Percentiles rank a stretch among this genome's conserved stretches.
These are phyloP conservation scores for Natrix natrix DNA, from an alignment of 2,797 vertebrate species.

Conservation along the genomic window DNA sequence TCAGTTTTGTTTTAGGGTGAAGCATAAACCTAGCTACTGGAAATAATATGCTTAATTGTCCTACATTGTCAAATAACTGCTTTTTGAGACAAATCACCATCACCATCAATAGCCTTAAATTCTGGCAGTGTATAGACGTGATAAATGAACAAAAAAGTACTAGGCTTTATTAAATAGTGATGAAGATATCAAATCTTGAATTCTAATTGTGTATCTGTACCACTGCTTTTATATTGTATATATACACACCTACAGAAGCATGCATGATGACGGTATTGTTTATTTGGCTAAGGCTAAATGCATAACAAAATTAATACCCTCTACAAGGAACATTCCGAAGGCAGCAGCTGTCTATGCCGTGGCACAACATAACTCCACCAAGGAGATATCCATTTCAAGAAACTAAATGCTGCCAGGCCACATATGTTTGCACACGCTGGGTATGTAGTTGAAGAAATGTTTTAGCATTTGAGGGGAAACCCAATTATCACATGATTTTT, in stretches of 20 bases:
- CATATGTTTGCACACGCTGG: not conserved
- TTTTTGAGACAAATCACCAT: not conserved
- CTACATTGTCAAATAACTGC: not conserved
- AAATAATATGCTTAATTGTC: not conserved
- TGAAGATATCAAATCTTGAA: not conserved
- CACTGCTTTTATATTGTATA: not conserved
- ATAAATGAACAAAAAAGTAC: not conserved
- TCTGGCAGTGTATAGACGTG: not conserved
- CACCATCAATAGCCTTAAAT: not conserved
- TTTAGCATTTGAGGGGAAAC: not conserved
- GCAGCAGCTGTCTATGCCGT: slow-evolving; percentile 58
- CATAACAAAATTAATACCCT: slow-evolving; percentile 37
- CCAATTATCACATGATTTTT: not conserved
- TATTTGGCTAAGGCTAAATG: slow-evolving; percentile 41
- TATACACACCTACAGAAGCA: not conserved
- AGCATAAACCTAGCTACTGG: not conserved
- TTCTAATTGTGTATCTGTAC: slow-evolving; percentile 17
- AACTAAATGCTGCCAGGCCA: slow-evolving; percentile 41
- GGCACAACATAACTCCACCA: slow-evolving; percentile 30
- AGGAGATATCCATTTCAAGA: slow-evolving; percentile 56
- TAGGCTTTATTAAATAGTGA: not conserved
- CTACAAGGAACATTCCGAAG: slow-evolving; percentile 53
- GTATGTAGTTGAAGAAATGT: not conserved
- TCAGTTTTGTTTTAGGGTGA: not conserved
- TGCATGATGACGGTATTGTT: not conserved